These are phyloP conservation scores for Sinodicranocentrus sp. DNA, from an alignment of 2,888 invertebrate genomes.

Conservation along the genomic window DNA sequence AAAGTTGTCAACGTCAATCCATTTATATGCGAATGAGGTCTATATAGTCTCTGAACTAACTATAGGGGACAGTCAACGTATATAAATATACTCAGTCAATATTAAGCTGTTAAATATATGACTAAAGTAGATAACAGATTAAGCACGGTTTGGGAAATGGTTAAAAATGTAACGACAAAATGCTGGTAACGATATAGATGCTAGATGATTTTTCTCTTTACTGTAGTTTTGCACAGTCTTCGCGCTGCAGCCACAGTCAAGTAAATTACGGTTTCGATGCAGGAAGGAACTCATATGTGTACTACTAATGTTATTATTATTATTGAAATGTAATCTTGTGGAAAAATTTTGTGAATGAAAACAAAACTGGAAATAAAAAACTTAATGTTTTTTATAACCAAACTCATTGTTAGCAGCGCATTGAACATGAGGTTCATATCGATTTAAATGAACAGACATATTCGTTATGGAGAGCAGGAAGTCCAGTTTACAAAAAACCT, in stretches of 20 bases:
- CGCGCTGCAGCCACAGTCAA: conserved; percentile 9
- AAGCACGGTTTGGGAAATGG: background rate
- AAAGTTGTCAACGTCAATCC: background rate
- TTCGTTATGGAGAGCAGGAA: too few relatives aligned
- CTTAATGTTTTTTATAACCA: conserved; percentile 57
- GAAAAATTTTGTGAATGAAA: conserved; percentile 45
- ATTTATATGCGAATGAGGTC: conserved; percentile 1
- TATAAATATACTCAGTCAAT: conserved; percentile 7
- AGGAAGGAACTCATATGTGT: conserved; percentile 1
- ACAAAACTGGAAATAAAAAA: conserved; percentile 64
- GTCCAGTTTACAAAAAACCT: too few relatives aligned
- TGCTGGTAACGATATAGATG: conserved; percentile 16
- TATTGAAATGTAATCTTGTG: conserved; percentile 2
- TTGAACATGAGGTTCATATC: too few relatives aligned
- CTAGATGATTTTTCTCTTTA: conserved; percentile 19
- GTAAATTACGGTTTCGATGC: conserved; percentile 1
- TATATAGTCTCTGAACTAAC: background rate
- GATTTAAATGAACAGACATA: too few relatives aligned
- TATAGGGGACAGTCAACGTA: background rate
- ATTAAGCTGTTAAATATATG: background rate
- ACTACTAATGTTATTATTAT: background rate
- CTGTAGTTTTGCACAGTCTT: conserved; percentile 32
- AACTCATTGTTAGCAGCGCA: background rate
- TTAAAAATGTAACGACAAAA: conserved; percentile 5
- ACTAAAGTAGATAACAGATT: too few relatives aligned